phyloP scores from a whole-genome alignment of 1,140 invertebrate species.

The Apolygus lucorum region DNA sequence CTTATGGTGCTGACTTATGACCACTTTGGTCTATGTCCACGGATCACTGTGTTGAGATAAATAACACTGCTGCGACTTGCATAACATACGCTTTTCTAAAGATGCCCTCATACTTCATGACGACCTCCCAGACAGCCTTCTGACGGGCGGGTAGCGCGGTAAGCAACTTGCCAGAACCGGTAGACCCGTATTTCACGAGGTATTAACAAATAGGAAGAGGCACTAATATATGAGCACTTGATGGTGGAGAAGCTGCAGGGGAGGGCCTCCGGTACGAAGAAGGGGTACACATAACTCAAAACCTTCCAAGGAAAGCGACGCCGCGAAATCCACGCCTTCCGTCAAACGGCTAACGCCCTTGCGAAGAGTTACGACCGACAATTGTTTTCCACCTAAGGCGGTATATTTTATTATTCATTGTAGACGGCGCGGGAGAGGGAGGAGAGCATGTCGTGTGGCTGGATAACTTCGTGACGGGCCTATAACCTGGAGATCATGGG shows the following conservation, averaged over 20 bases:
- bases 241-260: neutral
- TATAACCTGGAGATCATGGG: no score
- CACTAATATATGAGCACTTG: constrained; percentile 9
- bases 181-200: constrained; percentile 14
- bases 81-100: no score
- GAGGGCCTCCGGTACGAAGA: neutral
- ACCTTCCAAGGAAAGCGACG: neutral
- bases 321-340: constrained; percentile 4
- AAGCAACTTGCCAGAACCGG: neutral
- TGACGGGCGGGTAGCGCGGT: no score
- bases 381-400: neutral
- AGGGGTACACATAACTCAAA: constrained; percentile 1
- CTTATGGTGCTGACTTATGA: no score
- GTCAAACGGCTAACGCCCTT: constrained; percentile 4
- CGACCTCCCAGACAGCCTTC: no score
- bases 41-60: no score
- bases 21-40: no score
- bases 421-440: neutral
- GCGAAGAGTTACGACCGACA: neutral
- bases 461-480: neutral
- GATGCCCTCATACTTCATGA: no score
- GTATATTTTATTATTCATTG: neutral
- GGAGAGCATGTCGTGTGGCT: neutral
- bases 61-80: no score
- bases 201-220: constrained; percentile 11